Conservation (phyloP, 2,113 vertebrate genomes). For the Rostratula benghalensis region DNA sequence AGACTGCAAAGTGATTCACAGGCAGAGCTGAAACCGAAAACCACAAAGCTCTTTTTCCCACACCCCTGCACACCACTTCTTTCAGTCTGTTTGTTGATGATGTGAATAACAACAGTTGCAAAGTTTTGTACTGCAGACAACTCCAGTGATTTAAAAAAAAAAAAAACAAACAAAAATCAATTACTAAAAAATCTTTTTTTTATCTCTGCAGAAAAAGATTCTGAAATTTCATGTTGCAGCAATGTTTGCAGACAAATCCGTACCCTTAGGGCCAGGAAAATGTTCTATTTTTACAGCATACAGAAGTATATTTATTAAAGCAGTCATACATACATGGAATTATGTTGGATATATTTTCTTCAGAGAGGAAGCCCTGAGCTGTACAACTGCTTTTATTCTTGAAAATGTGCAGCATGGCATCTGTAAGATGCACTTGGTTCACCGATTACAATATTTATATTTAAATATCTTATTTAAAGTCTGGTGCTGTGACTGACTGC, state of each 20-base stretch:
- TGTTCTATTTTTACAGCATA: slow-evolving; percentile 23
- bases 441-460: too few relatives aligned
- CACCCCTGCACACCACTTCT: slow-evolving; percentile 67
- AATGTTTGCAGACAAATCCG: not conserved
- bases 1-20: slow-evolving; percentile 65
- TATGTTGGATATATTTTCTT: not conserved
- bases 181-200: not conserved
- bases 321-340: not conserved
- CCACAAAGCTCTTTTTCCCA: slow-evolving; percentile 67
- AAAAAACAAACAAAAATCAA: not conserved
- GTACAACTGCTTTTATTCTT: not conserved
- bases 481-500: not conserved
- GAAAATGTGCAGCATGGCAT: not conserved
- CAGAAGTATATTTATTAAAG: not conserved
- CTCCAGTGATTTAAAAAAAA: too few relatives aligned
- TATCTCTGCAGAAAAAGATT: not conserved
- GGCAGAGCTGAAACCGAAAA: slow-evolving; percentile 49
- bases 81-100: slow-evolving; percentile 38
- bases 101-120: slow-evolving; percentile 45
- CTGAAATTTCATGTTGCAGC: not conserved
- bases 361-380: not conserved
- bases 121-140: not conserved
- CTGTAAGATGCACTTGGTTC: not conserved
- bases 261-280: slow-evolving; percentile 38
- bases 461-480: not conserved